These are phyloP conservation scores for Standfussiana lucernea DNA, from an alignment of 2,888 invertebrate genomes.

Conservation along the genomic window DNA sequence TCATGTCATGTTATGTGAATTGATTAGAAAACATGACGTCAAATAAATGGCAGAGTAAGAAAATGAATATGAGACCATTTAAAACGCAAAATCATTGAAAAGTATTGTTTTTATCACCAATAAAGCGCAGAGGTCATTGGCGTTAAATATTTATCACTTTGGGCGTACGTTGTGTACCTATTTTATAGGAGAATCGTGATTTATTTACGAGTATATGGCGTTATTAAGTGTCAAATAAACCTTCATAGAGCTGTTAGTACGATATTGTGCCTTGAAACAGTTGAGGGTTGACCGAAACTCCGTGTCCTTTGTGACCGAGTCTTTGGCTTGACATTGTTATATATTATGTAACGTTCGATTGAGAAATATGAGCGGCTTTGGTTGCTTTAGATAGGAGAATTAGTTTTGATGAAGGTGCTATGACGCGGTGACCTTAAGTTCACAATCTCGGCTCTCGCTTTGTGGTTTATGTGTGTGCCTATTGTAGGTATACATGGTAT, in stretches of 20 bases:
- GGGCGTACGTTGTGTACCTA: slow-evolving; percentile 43
- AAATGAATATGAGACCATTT: slow-evolving; percentile 6
- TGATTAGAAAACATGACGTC: not conserved
- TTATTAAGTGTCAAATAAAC: slow-evolving; percentile 75
- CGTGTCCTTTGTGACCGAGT: slow-evolving; percentile 59
- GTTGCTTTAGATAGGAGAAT: slow-evolving; percentile 28
- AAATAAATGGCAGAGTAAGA: not conserved
- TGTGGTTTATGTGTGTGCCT: slow-evolving; percentile 2
- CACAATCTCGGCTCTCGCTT: slow-evolving; percentile 21
- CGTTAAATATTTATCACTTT: slow-evolving; percentile 68
- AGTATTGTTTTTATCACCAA: slow-evolving; percentile 50
- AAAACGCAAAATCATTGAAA: slow-evolving; percentile 39
- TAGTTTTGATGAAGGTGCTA: slow-evolving; percentile 29
- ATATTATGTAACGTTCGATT: slow-evolving; percentile 53
- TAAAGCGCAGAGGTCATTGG: slow-evolving; percentile 56
- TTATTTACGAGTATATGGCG: slow-evolving; percentile 66
- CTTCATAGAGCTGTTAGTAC: slow-evolving; percentile 71
- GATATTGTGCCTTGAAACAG: slow-evolving; percentile 67
- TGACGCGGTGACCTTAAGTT: slow-evolving; percentile 36
- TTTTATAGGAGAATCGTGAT: slow-evolving; percentile 73
- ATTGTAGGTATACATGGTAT: not conserved
- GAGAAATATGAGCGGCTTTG: slow-evolving; percentile 45
- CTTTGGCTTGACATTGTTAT: slow-evolving; percentile 43
- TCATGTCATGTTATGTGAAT: not conserved
- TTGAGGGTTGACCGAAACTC: slow-evolving; percentile 52